Conservation (phyloP, 2,797 vertebrate genomes). For the Onychomys arenicola region DNA sequence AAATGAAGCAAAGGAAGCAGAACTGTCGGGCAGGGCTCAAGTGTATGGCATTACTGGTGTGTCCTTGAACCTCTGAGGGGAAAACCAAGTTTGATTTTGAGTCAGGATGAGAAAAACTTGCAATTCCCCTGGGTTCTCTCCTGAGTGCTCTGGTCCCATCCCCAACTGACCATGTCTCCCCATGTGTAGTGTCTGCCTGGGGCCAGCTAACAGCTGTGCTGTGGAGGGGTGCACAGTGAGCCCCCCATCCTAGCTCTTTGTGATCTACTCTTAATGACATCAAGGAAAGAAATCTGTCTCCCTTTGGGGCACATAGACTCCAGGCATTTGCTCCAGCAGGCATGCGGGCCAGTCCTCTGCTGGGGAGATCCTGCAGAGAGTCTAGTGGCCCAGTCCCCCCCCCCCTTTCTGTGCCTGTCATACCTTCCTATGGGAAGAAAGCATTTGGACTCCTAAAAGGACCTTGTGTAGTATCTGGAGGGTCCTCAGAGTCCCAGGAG, state of each 20-base stretch:
- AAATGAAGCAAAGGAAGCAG: neutral
- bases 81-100: neutral
- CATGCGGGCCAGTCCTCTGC: neutral
- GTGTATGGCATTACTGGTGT: neutral
- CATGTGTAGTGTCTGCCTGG: neutral
- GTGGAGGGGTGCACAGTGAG: neutral
- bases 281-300: neutral
- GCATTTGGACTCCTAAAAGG: neutral
- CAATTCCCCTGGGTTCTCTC: neutral
- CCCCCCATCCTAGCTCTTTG: neutral
- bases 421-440: neutral
- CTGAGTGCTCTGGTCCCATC: neutral
- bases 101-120: neutral
- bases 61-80: neutral
- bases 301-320: neutral
- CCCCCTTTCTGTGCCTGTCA: neutral
- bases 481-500: neutral
- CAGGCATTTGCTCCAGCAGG: neutral
- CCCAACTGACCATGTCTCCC: neutral
- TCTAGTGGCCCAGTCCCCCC: neutral
- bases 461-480: neutral
- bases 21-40: neutral
- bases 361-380: neutral
- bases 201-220: neutral
- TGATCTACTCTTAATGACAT: neutral